Evolutionary conservation across 1,140 invertebrate genomes (phyloP).

Genomic region (Leptoteleia sp.): DNA sequence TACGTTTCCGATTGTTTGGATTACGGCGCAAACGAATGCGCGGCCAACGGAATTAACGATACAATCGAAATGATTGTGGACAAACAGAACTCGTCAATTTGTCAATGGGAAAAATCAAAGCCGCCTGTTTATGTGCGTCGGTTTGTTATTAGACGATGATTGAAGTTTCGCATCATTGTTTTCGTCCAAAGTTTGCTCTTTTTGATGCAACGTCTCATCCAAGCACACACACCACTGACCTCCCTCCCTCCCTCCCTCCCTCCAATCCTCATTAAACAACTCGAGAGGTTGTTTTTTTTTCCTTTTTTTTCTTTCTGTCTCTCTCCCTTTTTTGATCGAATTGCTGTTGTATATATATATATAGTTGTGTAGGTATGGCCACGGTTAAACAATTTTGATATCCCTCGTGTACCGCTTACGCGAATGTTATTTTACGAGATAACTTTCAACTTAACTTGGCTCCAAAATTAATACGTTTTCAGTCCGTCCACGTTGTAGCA

Average conservation of each 20-base stretch:
- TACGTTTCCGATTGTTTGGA: constrained; percentile 5
- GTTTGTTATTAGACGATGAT: constrained; percentile 1
- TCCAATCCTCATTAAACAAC: not conserved
- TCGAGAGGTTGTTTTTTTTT: not conserved
- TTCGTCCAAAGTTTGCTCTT: too few species aligned
- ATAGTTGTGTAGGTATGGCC: too few species aligned
- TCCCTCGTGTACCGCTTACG: constrained; percentile 18
- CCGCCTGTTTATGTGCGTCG: constrained; percentile 5
- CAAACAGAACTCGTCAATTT: constrained; percentile 12
- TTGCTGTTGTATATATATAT: too few species aligned
- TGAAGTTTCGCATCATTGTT: constrained; percentile 1
- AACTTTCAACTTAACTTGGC: constrained; percentile 22
- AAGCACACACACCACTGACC: too few species aligned
- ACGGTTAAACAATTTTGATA: constrained; percentile 33
- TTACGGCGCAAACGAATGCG: not conserved
- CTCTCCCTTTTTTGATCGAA: too few species aligned
- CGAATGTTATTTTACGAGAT: constrained; percentile 31
- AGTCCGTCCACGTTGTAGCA: constrained; percentile 49
- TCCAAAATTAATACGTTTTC: constrained; percentile 41
- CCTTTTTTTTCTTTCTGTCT: too few species aligned
- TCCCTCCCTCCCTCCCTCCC: too few species aligned
- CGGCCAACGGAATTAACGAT: constrained; percentile 5
- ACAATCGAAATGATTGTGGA: constrained; percentile 9
- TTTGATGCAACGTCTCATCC: too few species aligned
- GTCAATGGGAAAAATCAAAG: not conserved